These are phyloP conservation scores for Eupithecia pulchellata DNA, from an alignment of 2,888 invertebrate species.

Conservation along the genomic window DNA sequence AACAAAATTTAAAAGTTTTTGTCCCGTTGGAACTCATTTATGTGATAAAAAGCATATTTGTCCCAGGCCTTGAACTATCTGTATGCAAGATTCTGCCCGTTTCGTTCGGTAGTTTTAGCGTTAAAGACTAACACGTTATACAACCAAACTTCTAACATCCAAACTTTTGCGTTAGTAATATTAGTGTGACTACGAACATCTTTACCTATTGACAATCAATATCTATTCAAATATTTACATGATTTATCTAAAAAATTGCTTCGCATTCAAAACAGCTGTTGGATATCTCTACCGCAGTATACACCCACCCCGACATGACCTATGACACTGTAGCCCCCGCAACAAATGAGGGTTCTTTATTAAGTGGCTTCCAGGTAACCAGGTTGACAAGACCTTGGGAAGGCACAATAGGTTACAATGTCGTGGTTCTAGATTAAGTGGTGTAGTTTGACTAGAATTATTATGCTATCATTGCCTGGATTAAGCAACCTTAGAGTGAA, in stretches of 20 bases:
- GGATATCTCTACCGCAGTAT: neutral
- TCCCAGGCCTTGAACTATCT: too few relatives aligned
- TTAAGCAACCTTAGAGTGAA: neutral
- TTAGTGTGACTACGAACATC: neutral
- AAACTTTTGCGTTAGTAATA: too few relatives aligned
- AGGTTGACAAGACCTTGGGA: conserved; percentile 10
- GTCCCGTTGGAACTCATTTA: too few relatives aligned
- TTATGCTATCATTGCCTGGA: neutral
- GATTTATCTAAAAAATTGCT: neutral
- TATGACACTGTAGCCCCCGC: conserved; percentile 8
- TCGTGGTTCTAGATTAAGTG: conserved; percentile 1
- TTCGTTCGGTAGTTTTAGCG: too few relatives aligned
- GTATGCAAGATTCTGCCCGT: too few relatives aligned
- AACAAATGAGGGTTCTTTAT: conserved; percentile 24
- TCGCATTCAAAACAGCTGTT: neutral
- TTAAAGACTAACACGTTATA: too few relatives aligned
- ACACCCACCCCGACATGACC: conserved; percentile 14
- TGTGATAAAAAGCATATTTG: too few relatives aligned
- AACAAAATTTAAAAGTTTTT: too few relatives aligned
- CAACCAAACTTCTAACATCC: too few relatives aligned
- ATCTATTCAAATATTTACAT: neutral
- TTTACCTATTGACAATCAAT: neutral
- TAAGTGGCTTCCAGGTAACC: conserved; percentile 18
- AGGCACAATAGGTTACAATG: neutral
- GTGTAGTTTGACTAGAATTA: neutral